Percentiles rank a stretch among this genome's conserved stretches.
phyloP scores from a whole-genome alignment of 2,797 vertebrate species.

The Manis pentadactyla region DNA sequence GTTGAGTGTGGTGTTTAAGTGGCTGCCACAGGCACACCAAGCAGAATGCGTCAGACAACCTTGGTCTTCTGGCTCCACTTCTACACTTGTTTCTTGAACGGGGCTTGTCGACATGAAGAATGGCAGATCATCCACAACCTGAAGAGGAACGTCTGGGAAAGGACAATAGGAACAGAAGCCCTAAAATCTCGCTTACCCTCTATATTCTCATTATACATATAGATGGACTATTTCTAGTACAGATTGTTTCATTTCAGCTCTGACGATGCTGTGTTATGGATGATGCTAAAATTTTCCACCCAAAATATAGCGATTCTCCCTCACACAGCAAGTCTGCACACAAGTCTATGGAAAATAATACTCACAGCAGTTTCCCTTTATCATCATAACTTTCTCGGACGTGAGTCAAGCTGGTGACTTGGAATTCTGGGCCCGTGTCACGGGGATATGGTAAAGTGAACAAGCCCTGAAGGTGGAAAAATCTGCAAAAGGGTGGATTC shows the following conservation, averaged over 20 bases:
- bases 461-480: background rate
- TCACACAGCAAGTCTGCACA: background rate
- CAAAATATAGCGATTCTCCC: background rate
- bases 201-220: background rate
- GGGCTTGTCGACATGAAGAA: background rate
- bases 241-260: background rate
- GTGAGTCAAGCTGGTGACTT: constrained; percentile 52
- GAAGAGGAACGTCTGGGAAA: background rate
- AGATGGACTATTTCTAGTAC: background rate
- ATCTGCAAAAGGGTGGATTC: background rate
- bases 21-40: background rate
- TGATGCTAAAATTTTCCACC: background rate
- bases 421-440: background rate
- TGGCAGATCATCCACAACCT: background rate
- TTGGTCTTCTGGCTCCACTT: background rate
- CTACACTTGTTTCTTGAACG: background rate
- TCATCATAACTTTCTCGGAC: constrained; percentile 26
- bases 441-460: background rate
- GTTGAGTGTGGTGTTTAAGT: background rate
- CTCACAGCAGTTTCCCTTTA: constrained; percentile 2
- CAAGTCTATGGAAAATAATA: background rate
- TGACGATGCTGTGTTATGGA: background rate
- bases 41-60: rapidly evolving
- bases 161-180: background rate
- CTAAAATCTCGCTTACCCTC: background rate